Evolutionary conservation across 1,140 invertebrate species (phyloP), one percentile per base, ranked within the genome.

Genomic region (Zaprionus nigranus): DNA sequence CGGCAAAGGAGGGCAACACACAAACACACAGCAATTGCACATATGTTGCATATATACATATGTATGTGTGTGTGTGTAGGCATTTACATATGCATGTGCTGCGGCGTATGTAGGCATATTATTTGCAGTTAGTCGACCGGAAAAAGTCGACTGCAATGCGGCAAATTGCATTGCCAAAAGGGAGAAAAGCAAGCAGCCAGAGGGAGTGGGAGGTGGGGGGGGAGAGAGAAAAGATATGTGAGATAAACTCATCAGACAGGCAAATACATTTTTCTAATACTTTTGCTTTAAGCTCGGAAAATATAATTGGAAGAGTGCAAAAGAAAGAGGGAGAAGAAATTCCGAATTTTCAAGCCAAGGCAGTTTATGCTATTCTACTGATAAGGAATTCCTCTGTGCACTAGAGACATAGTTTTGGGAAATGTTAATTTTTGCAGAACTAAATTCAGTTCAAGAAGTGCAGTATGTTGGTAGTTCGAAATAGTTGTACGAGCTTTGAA

Each of bases 61-160:
- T 65, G n/a, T 17, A 17, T 28, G n/a, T 20, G 20, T 20, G 20
- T 46, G 26, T 53, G 7, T 38, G 46, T 30, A 30, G 22, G 46
- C 65, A 71, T 56, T 49, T 17, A 60, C 38, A 57, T 20, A 68
- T 30, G 40, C 28, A 60, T 51, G 46, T 30, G 72, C 28, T 34
- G 30, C 59, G 28, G 34, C 17, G 15, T 26, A 30, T 53, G n/a
- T 63, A 43, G 26, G 57, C 49, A 56, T 62, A 51, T 60, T 64
- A 65, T 71, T 13, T 65, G 51, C 24, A 64, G 17, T 40, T 49
- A 62, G 67, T 75, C n/a, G 28, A 4, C 30, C 53, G 43, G 61
- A 65, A 68, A 68, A 30, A 75, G 51, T 67, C 57, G 61, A 24
- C 75, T 81, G 81, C 78, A 83, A 57, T 90, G 74, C 78, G 54